Evolutionary conservation across 2,113 vertebrate species (phyloP).

Genomic region (Zosterops borbonicus): DNA sequence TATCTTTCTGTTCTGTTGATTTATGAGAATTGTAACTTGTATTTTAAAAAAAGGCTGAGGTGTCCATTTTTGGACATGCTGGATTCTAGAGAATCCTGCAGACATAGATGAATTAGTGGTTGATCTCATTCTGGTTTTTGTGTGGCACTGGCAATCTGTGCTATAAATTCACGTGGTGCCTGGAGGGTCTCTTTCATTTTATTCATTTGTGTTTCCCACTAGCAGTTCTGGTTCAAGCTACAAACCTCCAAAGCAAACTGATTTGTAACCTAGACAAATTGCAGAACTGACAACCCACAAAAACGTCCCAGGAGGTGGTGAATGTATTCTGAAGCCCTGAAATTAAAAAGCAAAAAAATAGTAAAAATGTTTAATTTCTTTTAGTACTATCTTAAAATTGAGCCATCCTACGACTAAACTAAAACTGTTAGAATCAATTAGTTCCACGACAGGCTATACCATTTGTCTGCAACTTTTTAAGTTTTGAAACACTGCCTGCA

Average conservation of each 20-base stretch:
- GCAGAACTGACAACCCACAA: neutral
- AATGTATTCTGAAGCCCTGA: neutral
- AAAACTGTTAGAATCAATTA: neutral
- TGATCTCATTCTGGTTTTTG: conserved; percentile 32
- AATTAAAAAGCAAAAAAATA: neutral
- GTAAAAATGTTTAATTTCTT: neutral
- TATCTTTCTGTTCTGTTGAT: neutral
- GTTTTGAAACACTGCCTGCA: neutral
- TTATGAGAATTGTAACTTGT: neutral
- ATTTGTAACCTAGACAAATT: conserved; percentile 7
- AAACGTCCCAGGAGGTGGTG: neutral
- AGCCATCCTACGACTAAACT: neutral
- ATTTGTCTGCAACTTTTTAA: neutral
- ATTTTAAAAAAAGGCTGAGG: neutral
- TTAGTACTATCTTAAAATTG: neutral
- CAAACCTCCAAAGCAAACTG: conserved; percentile 35
- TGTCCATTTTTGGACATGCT: neutral
- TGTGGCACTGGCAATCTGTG: conserved; percentile 16
- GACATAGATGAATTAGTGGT: neutral
- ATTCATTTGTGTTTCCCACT: neutral
- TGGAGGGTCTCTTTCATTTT: conserved; percentile 25
- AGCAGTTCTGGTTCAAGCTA: conserved; percentile 8
- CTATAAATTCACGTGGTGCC: conserved; percentile 12
- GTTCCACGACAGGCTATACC: neutral
- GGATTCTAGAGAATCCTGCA: conserved; percentile 1